Conservation (phyloP, 2,888 invertebrate species). For the Chloromyia formosa region DNA sequence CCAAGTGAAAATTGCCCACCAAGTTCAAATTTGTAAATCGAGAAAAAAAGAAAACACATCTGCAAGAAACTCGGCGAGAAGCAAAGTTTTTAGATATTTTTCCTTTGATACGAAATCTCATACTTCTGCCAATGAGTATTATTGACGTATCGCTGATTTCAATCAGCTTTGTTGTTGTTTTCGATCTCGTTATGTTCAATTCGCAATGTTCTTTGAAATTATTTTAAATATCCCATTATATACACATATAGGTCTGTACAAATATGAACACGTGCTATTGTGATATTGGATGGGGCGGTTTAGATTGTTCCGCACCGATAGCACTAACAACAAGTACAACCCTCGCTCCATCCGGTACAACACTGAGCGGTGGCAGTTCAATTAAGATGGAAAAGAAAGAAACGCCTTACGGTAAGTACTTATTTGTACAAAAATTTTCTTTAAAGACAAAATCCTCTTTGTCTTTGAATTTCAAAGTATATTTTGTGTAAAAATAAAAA, state of each 20-base stretch:
- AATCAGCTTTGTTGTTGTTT: no score
- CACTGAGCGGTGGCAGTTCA: slow-evolving; percentile 66
- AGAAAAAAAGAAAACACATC: no score
- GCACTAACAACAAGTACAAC: slow-evolving; percentile 69
- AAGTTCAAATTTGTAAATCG: no score
- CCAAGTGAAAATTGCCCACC: no score
- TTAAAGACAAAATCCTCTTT: neutral
- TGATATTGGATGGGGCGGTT: slow-evolving; percentile 85
- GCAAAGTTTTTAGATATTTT: no score
- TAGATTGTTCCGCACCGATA: slow-evolving; percentile 84
- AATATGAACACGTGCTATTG: slow-evolving; percentile 94
- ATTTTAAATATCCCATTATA: neutral
- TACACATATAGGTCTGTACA: slow-evolving; percentile 78
- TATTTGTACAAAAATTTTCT: slow-evolving; percentile 26
- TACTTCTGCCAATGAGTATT: neutral
- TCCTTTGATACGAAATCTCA: no score
- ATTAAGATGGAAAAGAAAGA: slow-evolving; percentile 85
- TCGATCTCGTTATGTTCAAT: slow-evolving; percentile 8
- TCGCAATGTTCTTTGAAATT: slow-evolving; percentile 10
- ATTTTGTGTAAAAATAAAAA: slow-evolving; percentile 4
- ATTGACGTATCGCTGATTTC: neutral
- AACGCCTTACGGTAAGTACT: slow-evolving; percentile 88
- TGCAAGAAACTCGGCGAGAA: no score
- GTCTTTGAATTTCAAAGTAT: neutral
- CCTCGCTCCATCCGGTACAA: slow-evolving; percentile 68